These are phyloP conservation scores for Acronicta leporina DNA, from an alignment of 2,888 invertebrate genomes.

Conservation along the genomic window DNA sequence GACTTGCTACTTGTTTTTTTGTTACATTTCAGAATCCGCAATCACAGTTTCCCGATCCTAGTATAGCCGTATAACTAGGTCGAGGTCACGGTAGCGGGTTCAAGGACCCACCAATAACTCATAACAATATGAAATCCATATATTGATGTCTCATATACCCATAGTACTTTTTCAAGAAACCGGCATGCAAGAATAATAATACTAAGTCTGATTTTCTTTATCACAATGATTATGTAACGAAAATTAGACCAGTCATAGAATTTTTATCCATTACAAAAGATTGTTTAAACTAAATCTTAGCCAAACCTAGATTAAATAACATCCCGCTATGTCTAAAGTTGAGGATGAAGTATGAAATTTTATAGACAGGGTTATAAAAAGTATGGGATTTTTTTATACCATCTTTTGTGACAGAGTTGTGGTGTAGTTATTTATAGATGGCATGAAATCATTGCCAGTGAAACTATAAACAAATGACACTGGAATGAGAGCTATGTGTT, in stretches of 20 bases:
- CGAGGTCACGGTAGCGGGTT: constrained; percentile 47
- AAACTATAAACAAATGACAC: no score
- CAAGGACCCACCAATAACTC: constrained; percentile 25
- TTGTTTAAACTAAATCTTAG: background rate
- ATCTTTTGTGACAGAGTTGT: no score
- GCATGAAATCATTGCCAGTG: no score
- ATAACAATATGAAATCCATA: background rate
- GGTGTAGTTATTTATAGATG: no score
- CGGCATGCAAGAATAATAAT: constrained; percentile 20
- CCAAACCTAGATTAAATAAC: no score
- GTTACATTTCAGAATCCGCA: constrained; percentile 61
- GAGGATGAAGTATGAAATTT: no score
- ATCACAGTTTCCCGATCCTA: constrained; percentile 50
- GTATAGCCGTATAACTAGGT: constrained; percentile 50
- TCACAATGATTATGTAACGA: background rate
- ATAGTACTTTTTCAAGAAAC: background rate
- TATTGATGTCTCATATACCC: constrained; percentile 2
- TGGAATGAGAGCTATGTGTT: no score
- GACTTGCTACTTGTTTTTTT: constrained; percentile 41
- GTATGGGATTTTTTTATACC: no score
- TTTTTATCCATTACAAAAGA: background rate
- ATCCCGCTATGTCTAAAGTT: no score
- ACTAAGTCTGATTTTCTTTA: background rate
- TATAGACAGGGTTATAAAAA: no score
- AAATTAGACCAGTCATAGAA: background rate